Evolutionary conservation across 2,888 invertebrate genomes (phyloP).

Genomic region (Cheilosia scutellata): DNA sequence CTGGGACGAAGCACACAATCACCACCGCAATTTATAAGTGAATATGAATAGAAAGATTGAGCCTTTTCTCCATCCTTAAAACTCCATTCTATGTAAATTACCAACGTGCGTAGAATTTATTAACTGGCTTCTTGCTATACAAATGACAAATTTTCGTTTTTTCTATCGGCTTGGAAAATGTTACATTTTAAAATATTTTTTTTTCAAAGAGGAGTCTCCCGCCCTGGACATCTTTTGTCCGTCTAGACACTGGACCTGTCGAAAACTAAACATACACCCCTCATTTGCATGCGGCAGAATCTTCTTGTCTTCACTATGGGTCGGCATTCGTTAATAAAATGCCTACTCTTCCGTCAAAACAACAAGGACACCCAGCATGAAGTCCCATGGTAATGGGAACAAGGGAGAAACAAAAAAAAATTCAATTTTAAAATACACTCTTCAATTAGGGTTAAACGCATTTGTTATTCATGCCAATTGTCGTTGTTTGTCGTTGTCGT

Average conservation of each 20-base stretch:
- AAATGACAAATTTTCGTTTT: conserved; percentile 39
- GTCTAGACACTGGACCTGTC: conserved; percentile 55
- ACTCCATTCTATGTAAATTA: conserved; percentile 63
- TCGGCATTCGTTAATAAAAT: conserved; percentile 8
- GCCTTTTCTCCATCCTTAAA: conserved; percentile 33
- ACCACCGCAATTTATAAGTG: conserved; percentile 22
- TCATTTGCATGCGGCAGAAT: background rate
- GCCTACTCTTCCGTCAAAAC: conserved; percentile 47
- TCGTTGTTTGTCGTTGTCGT: background rate
- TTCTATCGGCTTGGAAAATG: conserved; percentile 21
- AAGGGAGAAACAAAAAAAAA: conserved; percentile 4
- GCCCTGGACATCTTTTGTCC: conserved; percentile 39
- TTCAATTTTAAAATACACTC: conserved; percentile 42
- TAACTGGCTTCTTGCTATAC: conserved; percentile 32
- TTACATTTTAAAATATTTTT: conserved; percentile 43
- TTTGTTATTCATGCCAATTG: conserved; percentile 63
- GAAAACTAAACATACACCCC: conserved; percentile 24
- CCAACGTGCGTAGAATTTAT: conserved; percentile 65
- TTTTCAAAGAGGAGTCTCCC: conserved; percentile 40
- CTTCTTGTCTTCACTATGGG: background rate
- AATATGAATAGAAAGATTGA: conserved; percentile 30
- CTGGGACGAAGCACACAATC: background rate
- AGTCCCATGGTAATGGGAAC: background rate
- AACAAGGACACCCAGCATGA: conserved; percentile 26
- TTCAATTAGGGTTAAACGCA: conserved; percentile 53